Conservation (phyloP, 2,888 invertebrate genomes). For the Cataglyphis altisquamis region DNA sequence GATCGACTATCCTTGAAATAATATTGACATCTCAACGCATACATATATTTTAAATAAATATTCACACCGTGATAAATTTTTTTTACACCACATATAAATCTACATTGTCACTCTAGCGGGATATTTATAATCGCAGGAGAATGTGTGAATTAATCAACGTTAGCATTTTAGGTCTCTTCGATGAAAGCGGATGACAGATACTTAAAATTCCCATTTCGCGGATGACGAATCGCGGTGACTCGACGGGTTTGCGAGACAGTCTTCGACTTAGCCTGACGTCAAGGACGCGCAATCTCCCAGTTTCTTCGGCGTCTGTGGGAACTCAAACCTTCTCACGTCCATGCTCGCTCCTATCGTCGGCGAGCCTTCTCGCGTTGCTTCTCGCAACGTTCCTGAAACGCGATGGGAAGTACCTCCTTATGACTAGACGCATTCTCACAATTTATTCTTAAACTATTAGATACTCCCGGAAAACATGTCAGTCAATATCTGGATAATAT, state of each 20-base stretch:
- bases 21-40: not conserved
- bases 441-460: conserved; percentile 51
- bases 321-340: conserved; percentile 83
- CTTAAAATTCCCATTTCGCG: conserved; percentile 50
- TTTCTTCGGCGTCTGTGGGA: conserved; percentile 82
- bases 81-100: not conserved
- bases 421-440: conserved; percentile 50
- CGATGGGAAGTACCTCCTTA: conserved; percentile 67
- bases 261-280: conserved; percentile 65
- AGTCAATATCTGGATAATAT: not conserved
- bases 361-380: conserved; percentile 28
- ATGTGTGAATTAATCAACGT: not conserved
- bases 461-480: conserved; percentile 25
- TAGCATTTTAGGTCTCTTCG: not conserved
- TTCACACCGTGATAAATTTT: not conserved
- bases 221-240: conserved; percentile 55
- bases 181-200: conserved; percentile 31
- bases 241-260: conserved; percentile 58
- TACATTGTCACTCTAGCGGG: not conserved
- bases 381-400: conserved; percentile 51
- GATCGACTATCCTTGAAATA: not conserved
- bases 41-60: not conserved
- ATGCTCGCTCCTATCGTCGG: conserved; percentile 51
- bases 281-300: conserved; percentile 75
- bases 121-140: conserved; percentile 16